Evolutionary conservation across 64 coral and sea anemone genomes (phyloP).

Genomic region (Montipora sp.): DNA sequence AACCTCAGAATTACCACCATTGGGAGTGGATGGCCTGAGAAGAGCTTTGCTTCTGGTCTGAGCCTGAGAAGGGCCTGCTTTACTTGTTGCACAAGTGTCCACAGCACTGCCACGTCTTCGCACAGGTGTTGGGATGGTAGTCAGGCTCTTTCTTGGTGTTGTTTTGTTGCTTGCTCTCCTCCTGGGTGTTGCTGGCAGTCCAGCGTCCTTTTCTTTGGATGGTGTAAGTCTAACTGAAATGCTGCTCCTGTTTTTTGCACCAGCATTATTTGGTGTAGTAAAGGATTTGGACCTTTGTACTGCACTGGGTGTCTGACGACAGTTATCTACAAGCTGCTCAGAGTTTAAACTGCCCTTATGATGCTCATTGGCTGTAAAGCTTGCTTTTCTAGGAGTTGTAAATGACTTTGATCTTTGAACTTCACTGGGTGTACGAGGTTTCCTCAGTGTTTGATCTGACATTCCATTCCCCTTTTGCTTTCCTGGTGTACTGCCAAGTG

Average conservation of each 20-base stretch:
- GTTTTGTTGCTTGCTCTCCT: constrained; percentile 1
- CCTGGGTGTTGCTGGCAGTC: not conserved
- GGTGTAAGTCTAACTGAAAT: not conserved
- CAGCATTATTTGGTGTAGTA: not conserved
- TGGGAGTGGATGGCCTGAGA: not conserved
- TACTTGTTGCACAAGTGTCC: not conserved
- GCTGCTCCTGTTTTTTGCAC: not conserved
- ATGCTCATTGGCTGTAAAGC: not conserved
- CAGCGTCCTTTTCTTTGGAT: not conserved
- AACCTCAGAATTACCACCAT: not conserved
- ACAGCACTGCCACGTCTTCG: not conserved
- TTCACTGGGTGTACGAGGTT: not conserved
- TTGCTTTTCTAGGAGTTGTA: not conserved
- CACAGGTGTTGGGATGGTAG: not conserved
- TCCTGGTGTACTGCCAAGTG: constrained; percentile 1
- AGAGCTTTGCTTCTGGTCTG: not conserved
- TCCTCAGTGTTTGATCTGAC: not conserved
- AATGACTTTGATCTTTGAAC: constrained; percentile 38
- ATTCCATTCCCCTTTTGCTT: not conserved
- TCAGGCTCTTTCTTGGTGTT: constrained; percentile 14
- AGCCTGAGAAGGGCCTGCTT: not conserved
- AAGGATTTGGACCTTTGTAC: constrained; percentile 21
- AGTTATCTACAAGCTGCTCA: not conserved
- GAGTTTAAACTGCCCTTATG: not conserved
- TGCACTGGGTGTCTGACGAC: constrained; percentile 4